Base-by-base conservation (phyloP, 2,113 vertebrate species). In the Prolemur simus region DNA sequence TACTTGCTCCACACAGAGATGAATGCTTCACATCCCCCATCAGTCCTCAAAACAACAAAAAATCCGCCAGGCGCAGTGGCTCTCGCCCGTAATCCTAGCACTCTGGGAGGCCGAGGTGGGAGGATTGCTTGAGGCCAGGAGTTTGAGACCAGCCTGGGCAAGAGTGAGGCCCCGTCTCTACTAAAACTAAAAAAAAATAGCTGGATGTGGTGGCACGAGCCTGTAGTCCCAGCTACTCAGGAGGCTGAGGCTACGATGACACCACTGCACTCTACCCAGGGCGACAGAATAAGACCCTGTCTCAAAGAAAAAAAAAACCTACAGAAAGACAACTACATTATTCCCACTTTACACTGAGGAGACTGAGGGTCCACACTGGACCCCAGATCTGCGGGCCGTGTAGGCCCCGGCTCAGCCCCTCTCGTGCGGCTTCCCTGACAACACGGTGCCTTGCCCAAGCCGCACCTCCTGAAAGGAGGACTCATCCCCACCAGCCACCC, bases 331-430 rank as follows among this genome's bases (percentile, higher is more conserved):
- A 69, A 56, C 69, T 52, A 20, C 3, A 1, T 21, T 77, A 42
- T 12, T 17, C 76, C 3, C 54, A 37, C 39, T 54, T 91, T 54
- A 66, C n/a, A 77, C 39, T 2, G 18, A 78, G 84, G n/a, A 95
- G 77, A 77, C 83, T 4, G 49, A 96, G 80, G 2, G 0, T 23
- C 17, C 80, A 42, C n/a, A 52, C 37, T 13, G 32, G 76, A 92
- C 32, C 42, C 23, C 78, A 71, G 39, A 15, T 3, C 49, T 69
- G 25, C 0, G 0, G 4, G 39, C 58, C 8, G 1, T 6, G 0
- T 54, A 78, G 69, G 63, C 77, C 69, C 37, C n/a, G 87, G 63
- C 69, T 73, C 64, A 8, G 54, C 6, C 49, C 23, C 17, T 17
- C 2, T 8, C 8, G 5, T 9, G 37, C 1, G 2, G 17, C 49